phyloP scores from a whole-genome alignment of 2,888 invertebrate species.

The Nomada fucata region DNA sequence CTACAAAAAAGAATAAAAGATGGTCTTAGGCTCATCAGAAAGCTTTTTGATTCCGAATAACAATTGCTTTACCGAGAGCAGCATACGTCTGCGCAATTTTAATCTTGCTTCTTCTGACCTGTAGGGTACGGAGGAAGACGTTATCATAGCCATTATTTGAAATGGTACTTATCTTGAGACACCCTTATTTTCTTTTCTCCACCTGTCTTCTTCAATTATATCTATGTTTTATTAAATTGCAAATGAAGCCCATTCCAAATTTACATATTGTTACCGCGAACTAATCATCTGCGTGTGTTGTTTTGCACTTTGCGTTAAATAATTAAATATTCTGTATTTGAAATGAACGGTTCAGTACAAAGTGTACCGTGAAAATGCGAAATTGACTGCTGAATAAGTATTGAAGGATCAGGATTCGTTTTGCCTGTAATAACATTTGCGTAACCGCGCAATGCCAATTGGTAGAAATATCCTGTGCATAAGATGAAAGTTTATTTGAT shows the following conservation, averaged over 20 bases:
- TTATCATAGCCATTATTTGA: background rate
- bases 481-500: constrained; percentile 39
- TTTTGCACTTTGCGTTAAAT: background rate
- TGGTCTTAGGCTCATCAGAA: no score
- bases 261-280: background rate
- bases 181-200: background rate
- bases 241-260: background rate
- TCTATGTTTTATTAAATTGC: background rate
- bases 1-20: no score
- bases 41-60: no score
- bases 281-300: background rate
- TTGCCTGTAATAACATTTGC: constrained; percentile 12
- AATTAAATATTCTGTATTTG: background rate
- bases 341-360: background rate
- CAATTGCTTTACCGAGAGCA: no score
- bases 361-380: background rate
- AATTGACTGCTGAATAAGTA: background rate
- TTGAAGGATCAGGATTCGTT: constrained; percentile 15
- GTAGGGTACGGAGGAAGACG: background rate
- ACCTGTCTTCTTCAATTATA: background rate
- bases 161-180: background rate
- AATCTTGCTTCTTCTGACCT: background rate
- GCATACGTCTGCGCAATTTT: no score
- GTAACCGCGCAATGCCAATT: constrained; percentile 5
- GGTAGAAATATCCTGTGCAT: constrained; percentile 7